These are phyloP conservation scores for Desmophyllum pertusum DNA, from an alignment of 92 coral and sea anemone genomes.

Conservation along the genomic window DNA sequence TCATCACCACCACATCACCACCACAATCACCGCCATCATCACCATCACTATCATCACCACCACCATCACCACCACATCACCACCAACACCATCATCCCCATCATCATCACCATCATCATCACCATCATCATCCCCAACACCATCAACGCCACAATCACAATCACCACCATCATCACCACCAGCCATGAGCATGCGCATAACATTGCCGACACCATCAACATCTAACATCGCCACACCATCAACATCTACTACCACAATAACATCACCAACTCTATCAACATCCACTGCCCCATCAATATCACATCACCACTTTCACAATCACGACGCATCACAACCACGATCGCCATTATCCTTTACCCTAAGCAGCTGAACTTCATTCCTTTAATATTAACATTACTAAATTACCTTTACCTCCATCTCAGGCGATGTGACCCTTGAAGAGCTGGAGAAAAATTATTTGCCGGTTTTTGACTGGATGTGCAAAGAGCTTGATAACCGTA, in stretches of 20 bases:
- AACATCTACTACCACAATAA: not conserved
- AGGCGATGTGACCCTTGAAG: conserved; percentile 1
- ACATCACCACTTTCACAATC: not conserved
- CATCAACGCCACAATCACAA: too few relatives aligned
- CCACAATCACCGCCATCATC: too few relatives aligned
- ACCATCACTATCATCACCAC: too few relatives aligned
- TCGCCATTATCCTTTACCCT: not conserved
- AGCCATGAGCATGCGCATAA: too few relatives aligned
- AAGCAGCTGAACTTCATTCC: too few relatives aligned
- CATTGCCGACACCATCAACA: too few relatives aligned
- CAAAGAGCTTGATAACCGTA: not conserved
- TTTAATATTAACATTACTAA: not conserved
- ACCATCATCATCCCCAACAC: too few relatives aligned
- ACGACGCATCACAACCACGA: not conserved
- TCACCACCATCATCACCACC: too few relatives aligned
- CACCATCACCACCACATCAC: too few relatives aligned
- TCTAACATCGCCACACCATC: not conserved
- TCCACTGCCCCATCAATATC: not conserved
- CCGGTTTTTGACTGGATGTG: not conserved
- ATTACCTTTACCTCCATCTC: not conserved
- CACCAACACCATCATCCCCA: too few relatives aligned
- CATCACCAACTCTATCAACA: not conserved
- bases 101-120: too few relatives aligned
- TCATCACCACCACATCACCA: too few relatives aligned
- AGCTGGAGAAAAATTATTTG: not conserved